Evolutionary conservation across 2,113 vertebrate genomes (phyloP).

Genomic region (Amphilophus citrinellus): DNA sequence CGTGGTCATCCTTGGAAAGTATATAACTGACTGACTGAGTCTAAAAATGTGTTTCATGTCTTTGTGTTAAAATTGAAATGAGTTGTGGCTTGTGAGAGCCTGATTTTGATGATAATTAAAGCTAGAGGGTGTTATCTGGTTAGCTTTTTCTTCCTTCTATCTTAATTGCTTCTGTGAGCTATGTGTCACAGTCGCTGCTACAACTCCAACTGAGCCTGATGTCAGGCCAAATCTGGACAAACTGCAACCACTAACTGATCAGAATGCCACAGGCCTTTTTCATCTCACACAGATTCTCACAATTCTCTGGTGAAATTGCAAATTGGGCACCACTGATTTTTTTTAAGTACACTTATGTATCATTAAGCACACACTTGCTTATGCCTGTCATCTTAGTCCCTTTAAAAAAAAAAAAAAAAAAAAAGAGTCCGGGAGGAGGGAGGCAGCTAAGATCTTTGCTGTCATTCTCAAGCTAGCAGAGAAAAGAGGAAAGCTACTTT

Average conservation of each 20-base stretch:
- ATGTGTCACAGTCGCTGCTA: neutral
- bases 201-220: neutral
- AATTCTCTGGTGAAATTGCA: neutral
- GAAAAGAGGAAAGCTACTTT: no score
- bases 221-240: neutral
- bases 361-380: neutral
- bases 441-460: neutral
- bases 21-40: accelerated
- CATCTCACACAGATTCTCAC: neutral
- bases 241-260: neutral
- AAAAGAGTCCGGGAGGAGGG: no score
- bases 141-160: neutral
- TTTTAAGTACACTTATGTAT: neutral
- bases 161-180: neutral
- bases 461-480: neutral
- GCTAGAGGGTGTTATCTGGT: neutral
- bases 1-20: neutral
- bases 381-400: neutral
- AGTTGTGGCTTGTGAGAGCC: neutral
- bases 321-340: neutral
- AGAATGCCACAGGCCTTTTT: neutral
- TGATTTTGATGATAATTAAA: neutral
- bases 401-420: neutral
- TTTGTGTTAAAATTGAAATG: neutral
- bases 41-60: neutral